Evolutionary conservation across 2,113 vertebrate species (phyloP), one percentile per base, ranked within the genome.

Genomic region (Reinhardtius hippoglossoides): DNA sequence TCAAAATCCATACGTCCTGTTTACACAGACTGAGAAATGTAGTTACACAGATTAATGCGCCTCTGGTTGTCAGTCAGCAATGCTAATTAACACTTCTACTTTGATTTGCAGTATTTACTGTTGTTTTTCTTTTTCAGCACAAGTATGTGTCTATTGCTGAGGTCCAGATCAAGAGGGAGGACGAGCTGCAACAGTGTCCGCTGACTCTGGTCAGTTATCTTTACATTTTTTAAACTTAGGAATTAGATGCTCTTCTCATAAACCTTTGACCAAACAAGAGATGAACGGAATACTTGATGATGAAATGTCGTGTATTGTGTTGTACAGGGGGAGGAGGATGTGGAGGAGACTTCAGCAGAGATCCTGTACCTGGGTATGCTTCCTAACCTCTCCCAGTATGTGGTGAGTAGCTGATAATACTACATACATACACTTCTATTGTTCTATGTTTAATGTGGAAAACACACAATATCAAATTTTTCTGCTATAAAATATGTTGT

Each of bases 81-180:
- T 42, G 58, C 18, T 69, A 69, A 65, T 83, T 81, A 74, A 67
- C 70, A 63, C 26, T 9, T 52, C 6, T 20, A 68, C 21, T 21
- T 35, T 20, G 46, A 27, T 37, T 57, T n/a, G 1, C 21, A 24
- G 2, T 31, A 3, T 26, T 23, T 44, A 26, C 1, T 26, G 10
- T 24, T 42, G 0, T 40, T 15, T 81, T 26, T 61, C 26, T 67
- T 58, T 62, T 77, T 40, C 92, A 98, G 98, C 97, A 99, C 93
- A 99, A 99, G 77, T 99, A 99, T 2, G 44, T 98, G 27, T 99
- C 98, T 72, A 96, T 99, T 31, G 94, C 96, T 0, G 98, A 99
- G n/a, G 69, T 99, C 27, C 98, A 99, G 93, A 97, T 98, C 85
- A 97, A 95, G 88, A 96, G 92, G 0, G 98, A 99, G 81, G 96